These are phyloP conservation scores for Apamea sordens DNA, from an alignment of 2,888 invertebrate species.

Conservation along the genomic window DNA sequence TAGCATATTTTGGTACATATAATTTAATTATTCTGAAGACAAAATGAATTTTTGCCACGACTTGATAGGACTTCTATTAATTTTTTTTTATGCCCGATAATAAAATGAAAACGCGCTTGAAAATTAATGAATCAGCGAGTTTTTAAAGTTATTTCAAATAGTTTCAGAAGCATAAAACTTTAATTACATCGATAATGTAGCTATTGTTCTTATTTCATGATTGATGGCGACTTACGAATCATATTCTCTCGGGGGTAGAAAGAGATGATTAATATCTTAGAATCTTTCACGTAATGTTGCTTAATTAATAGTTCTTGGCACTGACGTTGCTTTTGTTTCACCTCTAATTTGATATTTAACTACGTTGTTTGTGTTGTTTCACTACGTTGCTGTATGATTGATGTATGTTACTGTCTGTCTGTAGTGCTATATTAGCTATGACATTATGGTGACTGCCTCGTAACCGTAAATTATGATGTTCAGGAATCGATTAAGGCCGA, in stretches of 20 bases:
- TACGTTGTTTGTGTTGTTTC: no score
- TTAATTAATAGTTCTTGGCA: constrained; percentile 47
- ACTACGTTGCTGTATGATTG: constrained; percentile 43
- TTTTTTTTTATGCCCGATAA: neutral
- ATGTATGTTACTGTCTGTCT: constrained; percentile 41
- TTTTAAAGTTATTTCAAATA: constrained; percentile 13
- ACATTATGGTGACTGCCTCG: constrained; percentile 35
- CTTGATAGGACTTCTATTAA: neutral
- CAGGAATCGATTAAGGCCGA: constrained; percentile 60
- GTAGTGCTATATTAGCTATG: constrained; percentile 34
- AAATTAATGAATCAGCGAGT: neutral
- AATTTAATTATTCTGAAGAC: neutral
- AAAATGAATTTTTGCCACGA: neutral
- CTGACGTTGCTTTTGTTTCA: constrained; percentile 32
- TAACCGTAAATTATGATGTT: constrained; percentile 52
- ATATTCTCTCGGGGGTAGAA: constrained; percentile 16
- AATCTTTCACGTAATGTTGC: constrained; percentile 37
- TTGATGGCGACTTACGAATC: constrained; percentile 34
- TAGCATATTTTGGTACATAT: neutral
- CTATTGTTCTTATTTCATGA: constrained; percentile 43
- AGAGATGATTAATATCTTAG: constrained; percentile 52
- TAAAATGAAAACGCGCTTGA: neutral
- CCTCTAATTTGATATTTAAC: constrained; percentile 43
- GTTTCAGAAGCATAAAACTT: neutral
- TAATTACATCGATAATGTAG: constrained; percentile 15